Base-by-base conservation (phyloP, 2,797 vertebrate species). In the Poeciliopsis gracilis region DNA sequence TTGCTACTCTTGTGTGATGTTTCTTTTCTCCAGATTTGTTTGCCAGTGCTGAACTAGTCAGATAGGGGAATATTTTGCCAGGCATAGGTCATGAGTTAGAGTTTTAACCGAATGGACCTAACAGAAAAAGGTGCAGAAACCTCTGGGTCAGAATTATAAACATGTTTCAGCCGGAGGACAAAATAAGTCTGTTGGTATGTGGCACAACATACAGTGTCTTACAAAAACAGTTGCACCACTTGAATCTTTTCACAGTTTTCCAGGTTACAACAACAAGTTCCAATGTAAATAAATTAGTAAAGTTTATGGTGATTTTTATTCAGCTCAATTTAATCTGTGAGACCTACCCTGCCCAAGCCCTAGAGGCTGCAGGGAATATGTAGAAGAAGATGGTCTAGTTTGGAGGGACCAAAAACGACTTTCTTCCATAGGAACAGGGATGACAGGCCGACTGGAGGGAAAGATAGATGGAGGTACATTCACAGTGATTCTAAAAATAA, bases 141-240 rank as follows among this genome's bases (percentile, higher is more conserved):
- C 20, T 59, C 83, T 82, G 72, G 82, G 80, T 70, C 46, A 59
- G 23, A 80, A 84, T 83, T n/a, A 1, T 80, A 83, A 86, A 84
- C 84, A 85, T 77, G 81, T 82, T 85, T 74, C 55, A 57, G 13
- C 9, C 15, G 3, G 72, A 82, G 77, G 76, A 85, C 78, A 67
- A 69, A 59, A 78, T 76, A 38, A 3, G 38, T 33, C 45, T 63
- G 72, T 51, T 72, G 61, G 51, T 41, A 75, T 75, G 72, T 55
- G 72, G 15, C 72, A 49, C 46, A 49, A 49, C 75, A 71, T 43
- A 25, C 76, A 71, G 28, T 33, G 59, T 61, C 10, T 61, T 30
- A 49, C 47, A 51, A 2, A 51, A 51, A 51, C 2, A 23, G 18
- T 51, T 49, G 18, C 7, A 49, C 16, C 16, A 49, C 47, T 49